Conservation (phyloP, 2,797 vertebrate genomes). For the Enoplosus armatus region DNA sequence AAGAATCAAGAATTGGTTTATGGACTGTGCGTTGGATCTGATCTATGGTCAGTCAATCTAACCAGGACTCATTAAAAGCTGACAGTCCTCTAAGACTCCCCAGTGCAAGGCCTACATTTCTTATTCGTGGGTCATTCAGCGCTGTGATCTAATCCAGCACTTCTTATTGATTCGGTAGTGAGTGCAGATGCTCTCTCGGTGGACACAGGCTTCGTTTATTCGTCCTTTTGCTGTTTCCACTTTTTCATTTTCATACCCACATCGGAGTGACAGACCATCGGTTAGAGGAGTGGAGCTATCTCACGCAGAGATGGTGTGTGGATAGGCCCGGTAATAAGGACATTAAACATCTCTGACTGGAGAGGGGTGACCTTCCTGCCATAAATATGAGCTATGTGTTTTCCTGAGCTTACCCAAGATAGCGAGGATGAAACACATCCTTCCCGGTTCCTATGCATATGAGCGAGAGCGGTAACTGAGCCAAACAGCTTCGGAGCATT, state of each 20-base stretch:
- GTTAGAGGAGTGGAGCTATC: constrained; percentile 57
- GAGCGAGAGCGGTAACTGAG: constrained; percentile 10
- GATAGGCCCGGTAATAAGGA: constrained; percentile 64
- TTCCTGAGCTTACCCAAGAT: constrained; percentile 24
- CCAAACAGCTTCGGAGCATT: constrained; percentile 16
- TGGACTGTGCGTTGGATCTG: too few relatives aligned
- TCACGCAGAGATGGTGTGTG: constrained; percentile 43
- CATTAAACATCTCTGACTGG: constrained; percentile 69
- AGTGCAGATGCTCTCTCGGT: constrained; percentile 23
- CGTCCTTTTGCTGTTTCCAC: constrained; percentile 39
- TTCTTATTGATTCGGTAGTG: constrained; percentile 53
- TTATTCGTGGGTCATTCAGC: constrained; percentile 34
- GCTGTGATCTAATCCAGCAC: constrained; percentile 37
- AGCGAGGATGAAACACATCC: constrained; percentile 41
- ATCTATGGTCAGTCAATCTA: too few relatives aligned
- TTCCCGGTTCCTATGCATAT: constrained; percentile 1
- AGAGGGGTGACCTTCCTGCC: constrained; percentile 61
- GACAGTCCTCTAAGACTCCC: not conserved
- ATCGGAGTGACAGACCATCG: constrained; percentile 58
- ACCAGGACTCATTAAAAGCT: constrained; percentile 25
- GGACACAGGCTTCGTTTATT: constrained; percentile 50
- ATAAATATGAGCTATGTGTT: constrained; percentile 54
- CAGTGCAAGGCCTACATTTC: constrained; percentile 23
- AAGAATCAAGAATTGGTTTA: too few relatives aligned
- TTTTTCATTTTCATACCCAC: constrained; percentile 39